These are phyloP conservation scores for Dendrolimus kikuchii DNA, from an alignment of 1,140 invertebrate genomes.

Conservation along the genomic window DNA sequence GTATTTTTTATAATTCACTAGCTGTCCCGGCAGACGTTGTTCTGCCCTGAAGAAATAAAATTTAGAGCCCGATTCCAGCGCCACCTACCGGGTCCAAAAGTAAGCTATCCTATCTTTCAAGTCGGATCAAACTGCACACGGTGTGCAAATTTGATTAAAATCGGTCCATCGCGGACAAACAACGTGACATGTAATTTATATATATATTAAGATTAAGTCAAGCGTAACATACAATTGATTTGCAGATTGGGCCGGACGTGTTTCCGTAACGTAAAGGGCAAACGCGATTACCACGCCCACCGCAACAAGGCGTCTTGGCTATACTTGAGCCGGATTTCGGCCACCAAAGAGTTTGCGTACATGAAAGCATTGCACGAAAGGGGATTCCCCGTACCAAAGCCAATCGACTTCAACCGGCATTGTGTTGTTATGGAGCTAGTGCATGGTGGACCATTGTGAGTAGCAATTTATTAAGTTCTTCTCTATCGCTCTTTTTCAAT, in stretches of 20 bases:
- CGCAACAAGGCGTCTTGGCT: conserved; percentile 94
- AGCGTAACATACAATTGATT: conserved; percentile 13
- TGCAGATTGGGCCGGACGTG: conserved; percentile 92
- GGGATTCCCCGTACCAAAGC: conserved; percentile 95
- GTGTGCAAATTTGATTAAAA: too few relatives aligned
- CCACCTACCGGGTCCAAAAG: too few relatives aligned
- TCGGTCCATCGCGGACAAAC: too few relatives aligned
- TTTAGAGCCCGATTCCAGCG: too few relatives aligned
- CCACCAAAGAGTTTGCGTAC: conserved; percentile 98
- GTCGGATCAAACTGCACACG: too few relatives aligned
- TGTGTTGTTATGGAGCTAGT: conserved; percentile 98
- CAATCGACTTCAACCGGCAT: conserved; percentile 96
- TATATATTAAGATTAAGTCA: too few relatives aligned
- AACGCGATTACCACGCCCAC: conserved; percentile 97
- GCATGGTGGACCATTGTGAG: conserved; percentile 82
- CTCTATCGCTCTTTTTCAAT: too few relatives aligned
- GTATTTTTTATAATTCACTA: too few relatives aligned
- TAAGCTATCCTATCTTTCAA: too few relatives aligned
- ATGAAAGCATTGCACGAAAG: conserved; percentile 95
- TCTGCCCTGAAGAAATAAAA: too few relatives aligned
- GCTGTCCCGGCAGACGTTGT: too few relatives aligned
- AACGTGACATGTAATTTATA: too few relatives aligned
- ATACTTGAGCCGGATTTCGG: conserved; percentile 97
- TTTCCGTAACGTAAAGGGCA: conserved; percentile 97
- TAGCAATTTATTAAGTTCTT: conserved; percentile 16